phyloP scores from a whole-genome alignment of 2,797 vertebrate species.

The Carduelis carduelis region DNA sequence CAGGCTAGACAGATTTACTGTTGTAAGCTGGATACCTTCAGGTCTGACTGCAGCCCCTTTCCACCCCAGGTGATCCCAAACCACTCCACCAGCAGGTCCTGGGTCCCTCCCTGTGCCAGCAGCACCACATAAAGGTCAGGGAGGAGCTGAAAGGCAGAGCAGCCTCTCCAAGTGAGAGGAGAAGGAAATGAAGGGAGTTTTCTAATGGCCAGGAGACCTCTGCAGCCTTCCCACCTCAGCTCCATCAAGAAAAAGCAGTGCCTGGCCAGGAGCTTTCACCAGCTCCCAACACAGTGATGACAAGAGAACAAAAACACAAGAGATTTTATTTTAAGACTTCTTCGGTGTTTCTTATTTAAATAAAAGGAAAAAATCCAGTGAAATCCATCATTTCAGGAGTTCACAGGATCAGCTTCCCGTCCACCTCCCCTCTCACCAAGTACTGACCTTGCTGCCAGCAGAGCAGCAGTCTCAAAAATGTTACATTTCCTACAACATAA shows the following conservation, averaged over 20 bases:
- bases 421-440: background rate
- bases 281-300: background rate
- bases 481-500: background rate
- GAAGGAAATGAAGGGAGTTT: constrained; percentile 41
- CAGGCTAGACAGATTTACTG: background rate
- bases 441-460: background rate
- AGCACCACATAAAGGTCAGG: constrained; percentile 53
- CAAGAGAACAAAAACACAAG: background rate
- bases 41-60: background rate
- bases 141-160: constrained; percentile 40
- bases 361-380: background rate
- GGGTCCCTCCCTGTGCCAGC: constrained; percentile 16
- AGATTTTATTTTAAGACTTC: background rate
- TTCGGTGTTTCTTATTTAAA: background rate
- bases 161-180: constrained; percentile 28
- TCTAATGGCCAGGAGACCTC: background rate
- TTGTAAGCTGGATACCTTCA: background rate
- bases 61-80: constrained; percentile 10
- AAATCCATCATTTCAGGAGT: background rate
- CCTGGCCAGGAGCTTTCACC: background rate
- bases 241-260: background rate
- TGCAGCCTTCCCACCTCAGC: background rate
- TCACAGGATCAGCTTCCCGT: background rate
- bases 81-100: background rate
- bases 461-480: background rate